Conservation (phyloP, 2,888 invertebrate species). For the Synergus gifuensis region DNA sequence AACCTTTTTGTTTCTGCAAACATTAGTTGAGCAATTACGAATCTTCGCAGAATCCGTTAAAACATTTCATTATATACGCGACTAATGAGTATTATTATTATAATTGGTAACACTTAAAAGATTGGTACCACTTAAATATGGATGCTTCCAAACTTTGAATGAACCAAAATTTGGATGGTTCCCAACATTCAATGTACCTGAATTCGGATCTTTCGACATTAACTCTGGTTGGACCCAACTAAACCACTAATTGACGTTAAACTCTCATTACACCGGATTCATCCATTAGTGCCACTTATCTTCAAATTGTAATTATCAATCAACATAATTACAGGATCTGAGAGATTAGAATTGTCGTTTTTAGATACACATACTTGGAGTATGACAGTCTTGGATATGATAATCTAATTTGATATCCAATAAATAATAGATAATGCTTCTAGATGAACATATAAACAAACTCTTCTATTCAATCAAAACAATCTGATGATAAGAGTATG, state of each 20-base stretch:
- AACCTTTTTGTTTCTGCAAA: conserved; percentile 1
- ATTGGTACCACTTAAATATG: no score
- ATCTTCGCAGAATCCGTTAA: not conserved
- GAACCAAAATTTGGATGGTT: no score
- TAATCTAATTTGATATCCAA: no score
- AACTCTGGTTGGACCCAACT: not conserved
- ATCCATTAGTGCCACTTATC: not conserved
- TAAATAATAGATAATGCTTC: no score
- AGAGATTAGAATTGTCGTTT: conserved; percentile 1
- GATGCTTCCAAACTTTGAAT: no score
- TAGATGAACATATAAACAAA: no score
- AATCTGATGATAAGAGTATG: no score
- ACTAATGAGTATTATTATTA: no score
- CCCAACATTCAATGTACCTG: not conserved
- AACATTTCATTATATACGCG: not conserved
- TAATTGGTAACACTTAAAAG: no score
- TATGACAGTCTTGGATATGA: no score
- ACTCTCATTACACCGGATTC: not conserved
- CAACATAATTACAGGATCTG: conserved; percentile 21
- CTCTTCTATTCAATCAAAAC: no score
- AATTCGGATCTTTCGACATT: no score
- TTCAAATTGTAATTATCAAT: conserved; percentile 3
- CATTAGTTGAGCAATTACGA: not conserved
- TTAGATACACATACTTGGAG: not conserved
- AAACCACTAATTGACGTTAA: not conserved